phyloP scores from a whole-genome alignment of 2,888 invertebrate species.

The Torymus texanus region DNA sequence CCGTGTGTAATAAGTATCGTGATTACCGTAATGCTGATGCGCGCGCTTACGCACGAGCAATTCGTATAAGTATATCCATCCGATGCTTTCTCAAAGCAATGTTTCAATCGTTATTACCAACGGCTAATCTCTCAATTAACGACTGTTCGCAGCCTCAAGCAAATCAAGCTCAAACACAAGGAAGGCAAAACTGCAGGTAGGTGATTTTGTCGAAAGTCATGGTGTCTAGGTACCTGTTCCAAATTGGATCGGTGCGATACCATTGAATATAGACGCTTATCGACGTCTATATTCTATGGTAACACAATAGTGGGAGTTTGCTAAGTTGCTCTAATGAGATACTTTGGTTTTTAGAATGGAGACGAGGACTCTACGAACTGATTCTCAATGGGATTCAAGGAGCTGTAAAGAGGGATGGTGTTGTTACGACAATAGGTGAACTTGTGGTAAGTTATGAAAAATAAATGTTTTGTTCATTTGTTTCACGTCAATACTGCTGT shows the following conservation, averaged over 20 bases:
- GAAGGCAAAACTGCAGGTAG: conserved; percentile 73
- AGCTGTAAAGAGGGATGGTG: conserved; percentile 85
- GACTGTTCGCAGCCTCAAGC: conserved; percentile 74
- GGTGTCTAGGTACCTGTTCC: too few relatives aligned
- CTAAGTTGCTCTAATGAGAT: neutral
- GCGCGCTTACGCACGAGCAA: too few relatives aligned
- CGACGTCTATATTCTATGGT: too few relatives aligned
- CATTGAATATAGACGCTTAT: too few relatives aligned
- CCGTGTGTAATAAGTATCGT: too few relatives aligned
- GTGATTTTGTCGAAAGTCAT: conserved; percentile 1
- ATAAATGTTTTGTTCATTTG: too few relatives aligned
- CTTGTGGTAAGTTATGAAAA: conserved; percentile 80
- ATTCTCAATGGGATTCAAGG: conserved; percentile 87
- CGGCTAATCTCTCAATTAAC: conserved; percentile 71
- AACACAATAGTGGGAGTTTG: neutral
- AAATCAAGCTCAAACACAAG: conserved; percentile 73
- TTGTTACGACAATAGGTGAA: conserved; percentile 84
- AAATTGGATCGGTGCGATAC: too few relatives aligned
- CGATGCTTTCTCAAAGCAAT: conserved; percentile 62
- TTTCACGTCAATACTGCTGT: conserved; percentile 9
- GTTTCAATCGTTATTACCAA: conserved; percentile 66
- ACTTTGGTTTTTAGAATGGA: conserved; percentile 79
- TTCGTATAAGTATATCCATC: too few relatives aligned
- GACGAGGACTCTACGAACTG: conserved; percentile 86
- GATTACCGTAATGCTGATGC: too few relatives aligned